Percentiles rank a stretch among this genome's conserved stretches.
Conservation (phyloP, 2,888 invertebrate genomes). For the Heteromurus nitidus region DNA sequence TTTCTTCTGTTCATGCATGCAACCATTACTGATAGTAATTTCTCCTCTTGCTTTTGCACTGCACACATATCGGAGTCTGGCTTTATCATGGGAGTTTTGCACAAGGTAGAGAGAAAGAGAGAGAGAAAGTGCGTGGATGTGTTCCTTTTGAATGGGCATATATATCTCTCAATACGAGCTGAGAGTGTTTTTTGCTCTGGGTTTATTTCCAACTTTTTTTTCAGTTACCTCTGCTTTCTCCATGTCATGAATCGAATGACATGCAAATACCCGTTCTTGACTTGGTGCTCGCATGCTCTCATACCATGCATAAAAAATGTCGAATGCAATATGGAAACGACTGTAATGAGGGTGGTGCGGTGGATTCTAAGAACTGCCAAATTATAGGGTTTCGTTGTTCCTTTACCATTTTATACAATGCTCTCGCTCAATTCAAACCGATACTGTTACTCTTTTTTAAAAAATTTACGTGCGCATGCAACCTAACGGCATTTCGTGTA, state of each 20-base stretch:
- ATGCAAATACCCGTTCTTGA: background rate
- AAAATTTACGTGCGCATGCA: no score
- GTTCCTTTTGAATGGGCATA: no score
- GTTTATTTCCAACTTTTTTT: no score
- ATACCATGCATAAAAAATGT: background rate
- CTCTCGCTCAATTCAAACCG: background rate
- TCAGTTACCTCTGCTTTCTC: background rate
- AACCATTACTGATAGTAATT: constrained; percentile 36
- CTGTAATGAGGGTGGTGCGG: background rate
- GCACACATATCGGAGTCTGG: no score
- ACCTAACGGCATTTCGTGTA: no score
- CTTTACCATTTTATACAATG: background rate
- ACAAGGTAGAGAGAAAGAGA: no score
- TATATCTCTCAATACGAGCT: no score
- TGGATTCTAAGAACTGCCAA: constrained; percentile 1
- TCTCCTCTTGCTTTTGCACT: no score
- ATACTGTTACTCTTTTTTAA: background rate
- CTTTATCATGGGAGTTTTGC: no score
- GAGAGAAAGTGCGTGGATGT: no score
- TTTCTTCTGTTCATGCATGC: constrained; percentile 43
- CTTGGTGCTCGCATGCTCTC: no score
- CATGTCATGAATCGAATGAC: background rate
- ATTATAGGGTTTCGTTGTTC: background rate
- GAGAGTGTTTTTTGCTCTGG: no score
- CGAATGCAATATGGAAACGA: background rate